A percentile compares a stretch with the other conserved stretches of the same genome.
These are phyloP conservation scores for Abrostola triplasia DNA, from an alignment of 2,888 invertebrate genomes.

Conservation along the genomic window DNA sequence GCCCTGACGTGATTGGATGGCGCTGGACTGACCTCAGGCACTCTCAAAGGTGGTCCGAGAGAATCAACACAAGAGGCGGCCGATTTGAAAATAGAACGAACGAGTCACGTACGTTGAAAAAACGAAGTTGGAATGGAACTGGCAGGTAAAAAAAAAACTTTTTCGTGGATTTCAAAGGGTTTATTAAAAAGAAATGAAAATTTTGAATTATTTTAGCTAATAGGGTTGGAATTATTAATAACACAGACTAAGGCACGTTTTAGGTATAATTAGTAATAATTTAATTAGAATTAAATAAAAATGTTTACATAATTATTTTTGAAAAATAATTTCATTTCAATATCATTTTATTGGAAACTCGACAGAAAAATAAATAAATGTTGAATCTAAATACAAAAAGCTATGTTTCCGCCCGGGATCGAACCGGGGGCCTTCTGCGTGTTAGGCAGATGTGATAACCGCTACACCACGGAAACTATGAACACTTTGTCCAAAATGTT, in stretches of 20 bases:
- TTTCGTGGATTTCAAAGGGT: background rate
- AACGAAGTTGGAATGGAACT: constrained; percentile 21
- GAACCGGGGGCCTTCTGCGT: constrained; percentile 97
- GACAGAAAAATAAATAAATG: background rate
- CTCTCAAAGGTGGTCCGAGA: constrained; percentile 28
- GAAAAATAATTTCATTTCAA: background rate
- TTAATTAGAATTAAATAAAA: no score
- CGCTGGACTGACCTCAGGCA: constrained; percentile 4
- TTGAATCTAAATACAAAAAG: constrained; percentile 44
- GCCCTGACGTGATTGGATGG: constrained; percentile 9
- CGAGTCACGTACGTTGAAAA: constrained; percentile 47
- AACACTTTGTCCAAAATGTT: background rate
- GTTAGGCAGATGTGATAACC: constrained; percentile 97
- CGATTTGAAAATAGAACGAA: constrained; percentile 50
- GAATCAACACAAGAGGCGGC: constrained; percentile 51
- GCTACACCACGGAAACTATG: constrained; percentile 94
- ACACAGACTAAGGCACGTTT: no score
- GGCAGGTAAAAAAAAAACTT: background rate
- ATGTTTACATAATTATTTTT: no score
- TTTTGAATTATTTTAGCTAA: no score
- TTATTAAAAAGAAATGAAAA: background rate
- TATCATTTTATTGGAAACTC: background rate
- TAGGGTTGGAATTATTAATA: no score
- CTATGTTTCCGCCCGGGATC: constrained; percentile 95
- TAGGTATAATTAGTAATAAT: no score